Base-by-base conservation (phyloP, 2,888 invertebrate genomes). In the Lordiphosa fenestrarum region DNA sequence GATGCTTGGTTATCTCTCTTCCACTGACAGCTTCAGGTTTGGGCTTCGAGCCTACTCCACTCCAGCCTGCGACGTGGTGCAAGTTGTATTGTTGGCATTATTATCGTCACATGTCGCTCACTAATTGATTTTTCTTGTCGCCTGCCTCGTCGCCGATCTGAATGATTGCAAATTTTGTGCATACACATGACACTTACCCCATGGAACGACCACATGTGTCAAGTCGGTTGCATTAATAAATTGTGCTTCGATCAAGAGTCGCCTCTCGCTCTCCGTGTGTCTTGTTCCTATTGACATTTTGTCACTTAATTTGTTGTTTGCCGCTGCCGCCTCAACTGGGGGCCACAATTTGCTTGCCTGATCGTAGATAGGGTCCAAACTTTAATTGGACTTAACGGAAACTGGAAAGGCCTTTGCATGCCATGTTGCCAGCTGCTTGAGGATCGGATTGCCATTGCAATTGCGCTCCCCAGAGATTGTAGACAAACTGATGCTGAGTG, bases 81-180 rank as follows among this genome's bases (percentile, higher is more conserved):
- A 74, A 73, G 71, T 83, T 83, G 85, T 85, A 83, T 82, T 83
- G 81, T 78, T 78, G 86, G 84, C 86, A 86, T 84, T 88, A 88
- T 88, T 88, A 88, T 89, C 89, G 87, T 87, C 89, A 88, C 83
- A 89, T 88, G 89, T 88, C 88, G 88, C 86, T 87, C 88, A 86
- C 88, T 89, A 89, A 89, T 89, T 89, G 89, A 89, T 89, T 89
- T 89, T 89, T 88, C 89, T 88, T 89, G 89, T 89, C 88, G 87
- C 87, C 86, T 86, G 86, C 73, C 85, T 82, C 73, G 85, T 67
- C 67, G 68, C 47, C 54, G 76, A 81, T 81, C 76, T 76, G 73
- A 83, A 70, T 84, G 82, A 81, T 76, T 77, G 75, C 71, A 82
- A 85, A 86, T 85, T 74, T 84, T 81, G 70, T 71, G 78, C 71